Conservation (phyloP, 2,888 invertebrate species). For the Peribatodes rhomboidaria region DNA sequence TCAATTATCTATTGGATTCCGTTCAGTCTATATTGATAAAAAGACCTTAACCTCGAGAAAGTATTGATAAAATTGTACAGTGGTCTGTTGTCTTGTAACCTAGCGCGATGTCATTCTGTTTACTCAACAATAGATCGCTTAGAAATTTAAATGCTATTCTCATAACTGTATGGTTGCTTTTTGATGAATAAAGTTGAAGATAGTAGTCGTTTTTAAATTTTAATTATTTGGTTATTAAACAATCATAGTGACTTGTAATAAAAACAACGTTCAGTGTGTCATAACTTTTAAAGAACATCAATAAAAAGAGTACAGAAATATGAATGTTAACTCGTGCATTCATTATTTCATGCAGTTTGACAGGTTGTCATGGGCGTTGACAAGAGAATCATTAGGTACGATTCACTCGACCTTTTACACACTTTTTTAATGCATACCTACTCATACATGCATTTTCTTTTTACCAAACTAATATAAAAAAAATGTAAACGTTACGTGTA, state of each 20-base stretch:
- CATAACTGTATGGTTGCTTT: neutral
- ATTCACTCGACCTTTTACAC: too few species aligned
- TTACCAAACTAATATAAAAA: too few species aligned
- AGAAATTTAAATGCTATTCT: neutral
- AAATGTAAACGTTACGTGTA: too few species aligned
- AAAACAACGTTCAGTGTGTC: too few species aligned
- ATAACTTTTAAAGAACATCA: too few species aligned
- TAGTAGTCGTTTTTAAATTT: neutral
- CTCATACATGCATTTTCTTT: too few species aligned
- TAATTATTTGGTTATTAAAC: neutral
- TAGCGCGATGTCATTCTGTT: conserved; percentile 2
- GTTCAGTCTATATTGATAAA: conserved; percentile 3
- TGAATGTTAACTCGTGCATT: too few species aligned
- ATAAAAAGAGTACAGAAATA: too few species aligned
- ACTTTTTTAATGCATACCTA: too few species aligned
- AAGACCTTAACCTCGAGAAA: neutral
- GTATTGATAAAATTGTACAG: neutral
- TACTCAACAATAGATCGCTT: neutral
- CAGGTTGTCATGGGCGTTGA: too few species aligned
- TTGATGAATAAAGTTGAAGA: neutral
- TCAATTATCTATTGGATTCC: conserved; percentile 5
- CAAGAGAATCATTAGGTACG: too few species aligned
- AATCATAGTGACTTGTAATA: neutral
- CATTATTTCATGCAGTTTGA: too few species aligned
- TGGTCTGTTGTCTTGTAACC: neutral